Evolutionary conservation across 2,797 vertebrate genomes (phyloP).

Genomic region (Neomorphus geoffroyi): DNA sequence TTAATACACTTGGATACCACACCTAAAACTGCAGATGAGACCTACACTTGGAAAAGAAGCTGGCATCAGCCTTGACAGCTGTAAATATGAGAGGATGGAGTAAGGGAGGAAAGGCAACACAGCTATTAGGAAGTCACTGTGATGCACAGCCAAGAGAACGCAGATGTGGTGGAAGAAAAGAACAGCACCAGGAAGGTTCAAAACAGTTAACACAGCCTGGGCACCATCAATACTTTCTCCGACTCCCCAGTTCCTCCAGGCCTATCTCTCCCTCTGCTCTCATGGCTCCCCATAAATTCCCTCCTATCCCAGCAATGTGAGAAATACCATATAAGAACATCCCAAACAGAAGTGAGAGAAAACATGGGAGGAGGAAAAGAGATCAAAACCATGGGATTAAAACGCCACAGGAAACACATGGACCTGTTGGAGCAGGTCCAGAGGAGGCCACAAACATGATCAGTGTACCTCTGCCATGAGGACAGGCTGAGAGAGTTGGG

Average conservation of each 20-base stretch:
- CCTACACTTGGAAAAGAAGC: background rate
- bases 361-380: background rate
- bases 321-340: rapidly evolving
- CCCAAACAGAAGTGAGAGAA: background rate
- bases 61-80: background rate
- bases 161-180: background rate
- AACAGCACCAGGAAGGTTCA: background rate
- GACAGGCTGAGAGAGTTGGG: too few species aligned
- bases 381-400: background rate
- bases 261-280: too few species aligned
- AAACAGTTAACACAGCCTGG: background rate
- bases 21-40: background rate
- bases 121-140: too few species aligned
- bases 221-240: background rate
- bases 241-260: background rate
- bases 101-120: background rate
- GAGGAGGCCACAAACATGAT: too few species aligned
- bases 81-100: rapidly evolving
- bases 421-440: background rate
- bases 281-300: too few species aligned
- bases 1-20: background rate
- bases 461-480: too few species aligned
- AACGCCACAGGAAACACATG: background rate
- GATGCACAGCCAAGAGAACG: background rate
- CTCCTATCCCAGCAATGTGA: background rate